Evolutionary conservation across 2,113 vertebrate genomes (phyloP), one percentile per base, ranked within the genome.

Genomic region (Elaphurus davidianus): DNA sequence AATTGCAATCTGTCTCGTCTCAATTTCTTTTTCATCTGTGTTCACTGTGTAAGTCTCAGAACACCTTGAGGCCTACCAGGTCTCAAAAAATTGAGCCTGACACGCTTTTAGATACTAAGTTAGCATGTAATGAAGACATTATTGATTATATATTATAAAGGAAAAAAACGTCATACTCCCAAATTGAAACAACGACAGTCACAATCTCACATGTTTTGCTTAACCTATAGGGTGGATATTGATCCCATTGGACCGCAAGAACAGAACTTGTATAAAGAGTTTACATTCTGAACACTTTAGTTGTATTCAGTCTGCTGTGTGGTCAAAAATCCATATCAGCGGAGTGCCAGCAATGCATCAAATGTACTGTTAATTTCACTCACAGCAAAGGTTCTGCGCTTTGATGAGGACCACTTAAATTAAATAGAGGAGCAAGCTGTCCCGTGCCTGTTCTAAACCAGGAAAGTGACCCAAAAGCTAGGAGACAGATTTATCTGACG

Each of bases 341-440:
- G 3, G 25, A 47, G 57, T 36, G 45, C 64, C 47, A 6, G 82
- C 1, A 9, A 55, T 47, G 0, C 11, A 52, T 64, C 87, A 87
- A 7, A 87, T 30, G 33, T 36, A 40, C 67, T 57, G 87, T 96
- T 95, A 30, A 62, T 94, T 98, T 92, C 89, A 87, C 45, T 86
- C 40, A 91, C 95, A 74, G 1, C 9, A 79, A 91, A 97, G 79
- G 52, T 15, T 21, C 64, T 96, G 95, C 6, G 40, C 67, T 57
- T 67, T 59, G 92, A 95, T 90, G 95, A 98, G 94, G 47, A 85
- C 62, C 23, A 84, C 88, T 87, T 54, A 96, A 59, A 95, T 55
- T 92, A 81, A 97, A 96, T 33, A 96, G 90, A 96, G 85, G 95
- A 92, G 74, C 88, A 93, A 98, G 4, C 81, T 60, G 62, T 36